Base-by-base conservation (phyloP, 2,888 invertebrate species). In the Exephanes ischioxanthus region DNA sequence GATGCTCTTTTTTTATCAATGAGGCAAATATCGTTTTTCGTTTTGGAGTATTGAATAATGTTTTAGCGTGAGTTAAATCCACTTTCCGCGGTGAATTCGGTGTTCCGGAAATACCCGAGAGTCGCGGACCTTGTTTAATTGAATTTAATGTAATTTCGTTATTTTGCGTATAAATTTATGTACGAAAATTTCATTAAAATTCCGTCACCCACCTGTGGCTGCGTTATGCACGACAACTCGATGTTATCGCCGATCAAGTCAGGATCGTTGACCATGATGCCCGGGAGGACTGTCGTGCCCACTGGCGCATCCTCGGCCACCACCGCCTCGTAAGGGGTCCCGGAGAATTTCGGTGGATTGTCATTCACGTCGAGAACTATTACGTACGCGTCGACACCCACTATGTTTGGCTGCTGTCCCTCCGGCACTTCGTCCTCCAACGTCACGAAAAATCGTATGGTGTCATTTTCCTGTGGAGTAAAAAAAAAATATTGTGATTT, bases 321-420 rank as follows among this genome's bases (percentile, higher is more conserved):
- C 88, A 96, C 95, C 3, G 97, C 96, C 93, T 97, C 97, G 94
- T 98, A 98, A 0, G 98, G 97, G 86, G 96, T 96, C 96, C 98
- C 94, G 2, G 94, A 94, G 86, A 93, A 92, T 86, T 89, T 95
- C 7, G 98, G 98, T 48, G 97, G 95, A 94, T 98, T 98, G 92
- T 98, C 98, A 92, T 98, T 98, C 91, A 97, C 97, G 91, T 98
- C 98, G 11, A 97, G 94, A 19, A 98, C 96, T 85, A 98, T 98
- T 84, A 98, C 97, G 45, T 97, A 97, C 66, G 98, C 96, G 3
- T 97, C 96, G 9, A 97, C 96, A 89, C 96, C 95, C 16, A 97
- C 96, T 84, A 97, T 94, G 94, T 97, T 98, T 89, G 96, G 95
- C 80, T 94, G 94, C 72, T 93, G 94, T 16, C 94, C 95, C 16